Conservation (phyloP, 2,797 vertebrate genomes). For the Limnodromus scolopaceus region DNA sequence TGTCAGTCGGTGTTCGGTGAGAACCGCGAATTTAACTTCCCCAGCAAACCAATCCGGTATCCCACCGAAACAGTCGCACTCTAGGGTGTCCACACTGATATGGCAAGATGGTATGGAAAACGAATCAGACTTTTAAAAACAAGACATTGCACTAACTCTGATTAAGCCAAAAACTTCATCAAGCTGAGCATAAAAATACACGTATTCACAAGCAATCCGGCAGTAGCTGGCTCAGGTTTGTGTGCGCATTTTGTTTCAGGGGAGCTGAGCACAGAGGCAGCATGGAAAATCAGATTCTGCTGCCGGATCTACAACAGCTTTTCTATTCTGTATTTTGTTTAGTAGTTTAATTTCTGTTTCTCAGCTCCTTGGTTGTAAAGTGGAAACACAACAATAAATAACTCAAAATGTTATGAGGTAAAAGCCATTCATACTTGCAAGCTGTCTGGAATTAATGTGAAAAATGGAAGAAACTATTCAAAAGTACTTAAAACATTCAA, state of each 20-base stretch:
- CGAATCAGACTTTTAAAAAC: not conserved
- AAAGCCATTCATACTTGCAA: not conserved
- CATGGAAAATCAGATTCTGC: not conserved
- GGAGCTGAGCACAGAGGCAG: not conserved
- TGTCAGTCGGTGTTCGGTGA: accelerated
- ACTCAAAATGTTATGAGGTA: slow-evolving; percentile 46
- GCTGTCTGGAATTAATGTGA: slow-evolving; percentile 28
- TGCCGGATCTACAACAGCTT: not conserved
- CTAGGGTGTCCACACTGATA: accelerated
- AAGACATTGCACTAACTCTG: not conserved
- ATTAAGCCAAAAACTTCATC: not conserved
- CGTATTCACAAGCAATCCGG: not conserved
- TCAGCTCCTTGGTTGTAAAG: not conserved
- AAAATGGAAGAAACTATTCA: slow-evolving; percentile 56
- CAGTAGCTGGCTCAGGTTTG: not conserved
- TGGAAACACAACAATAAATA: slow-evolving; percentile 47
- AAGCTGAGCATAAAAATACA: not conserved
- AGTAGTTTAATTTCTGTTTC: slow-evolving; percentile 29
- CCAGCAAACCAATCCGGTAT: not conserved
- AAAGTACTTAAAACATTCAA: slow-evolving; percentile 57
- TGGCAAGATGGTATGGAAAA: not conserved
- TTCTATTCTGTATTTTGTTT: not conserved
- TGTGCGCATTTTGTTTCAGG: not conserved
- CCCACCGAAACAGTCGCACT: not conserved
- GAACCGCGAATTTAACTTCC: not conserved